Conservation (phyloP, 1,140 invertebrate species). For the Procambarus virginalis region DNA sequence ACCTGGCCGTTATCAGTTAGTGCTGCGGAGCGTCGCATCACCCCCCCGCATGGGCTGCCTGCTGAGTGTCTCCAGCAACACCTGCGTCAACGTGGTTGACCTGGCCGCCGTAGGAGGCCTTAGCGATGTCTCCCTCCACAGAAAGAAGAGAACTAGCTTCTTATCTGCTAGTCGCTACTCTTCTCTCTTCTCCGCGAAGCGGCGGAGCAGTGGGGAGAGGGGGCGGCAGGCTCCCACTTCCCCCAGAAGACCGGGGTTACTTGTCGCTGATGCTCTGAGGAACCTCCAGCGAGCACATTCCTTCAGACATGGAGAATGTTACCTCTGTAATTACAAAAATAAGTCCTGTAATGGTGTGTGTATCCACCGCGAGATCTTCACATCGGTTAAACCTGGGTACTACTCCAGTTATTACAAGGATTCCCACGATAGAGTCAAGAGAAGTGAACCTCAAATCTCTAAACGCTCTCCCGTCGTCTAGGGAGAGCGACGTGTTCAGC, state of each 20-base stretch:
- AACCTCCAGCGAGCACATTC: slow-evolving; percentile 54
- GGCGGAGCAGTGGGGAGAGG: background rate
- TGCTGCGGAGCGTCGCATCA: background rate
- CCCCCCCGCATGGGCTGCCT: slow-evolving; percentile 62
- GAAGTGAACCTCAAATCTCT: slow-evolving; percentile 22
- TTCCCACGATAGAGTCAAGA: slow-evolving; percentile 7
- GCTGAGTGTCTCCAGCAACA: slow-evolving; percentile 61
- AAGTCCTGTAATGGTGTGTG: slow-evolving; percentile 62
- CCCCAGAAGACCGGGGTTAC: slow-evolving; percentile 22
- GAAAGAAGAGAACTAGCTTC: slow-evolving; percentile 20
- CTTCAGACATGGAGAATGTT: slow-evolving; percentile 54
- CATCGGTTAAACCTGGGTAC: slow-evolving; percentile 59
- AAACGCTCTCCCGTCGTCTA: slow-evolving; percentile 14
- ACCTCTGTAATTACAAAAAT: slow-evolving; percentile 66
- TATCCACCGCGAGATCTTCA: slow-evolving; percentile 65
- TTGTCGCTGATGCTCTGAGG: slow-evolving; percentile 61
- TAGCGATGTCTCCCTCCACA: slow-evolving; percentile 23
- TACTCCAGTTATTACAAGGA: slow-evolving; percentile 60
- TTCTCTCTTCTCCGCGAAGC: slow-evolving; percentile 33
- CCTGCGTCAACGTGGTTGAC: slow-evolving; percentile 61
- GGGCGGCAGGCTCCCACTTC: background rate
- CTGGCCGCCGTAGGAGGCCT: slow-evolving; percentile 49
- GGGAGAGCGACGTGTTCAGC: slow-evolving; percentile 30
- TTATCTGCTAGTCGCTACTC: slow-evolving; percentile 13
- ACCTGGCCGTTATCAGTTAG: background rate